These are phyloP conservation scores for Micromys minutus DNA, from an alignment of 2,113 vertebrate species.

Conservation along the genomic window DNA sequence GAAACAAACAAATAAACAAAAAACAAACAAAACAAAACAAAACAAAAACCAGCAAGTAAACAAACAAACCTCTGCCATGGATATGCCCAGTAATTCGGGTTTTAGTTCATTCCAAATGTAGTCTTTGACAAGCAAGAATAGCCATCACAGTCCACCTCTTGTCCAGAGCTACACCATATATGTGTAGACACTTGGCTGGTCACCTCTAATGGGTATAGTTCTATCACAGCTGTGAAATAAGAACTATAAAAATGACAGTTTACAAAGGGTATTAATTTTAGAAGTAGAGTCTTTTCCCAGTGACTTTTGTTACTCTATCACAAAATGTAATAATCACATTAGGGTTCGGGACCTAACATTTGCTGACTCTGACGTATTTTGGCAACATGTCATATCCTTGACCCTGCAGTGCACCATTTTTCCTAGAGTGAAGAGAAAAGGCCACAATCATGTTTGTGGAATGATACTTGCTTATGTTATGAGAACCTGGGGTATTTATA, in stretches of 20 bases:
- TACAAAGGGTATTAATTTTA: neutral
- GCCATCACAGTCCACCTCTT: neutral
- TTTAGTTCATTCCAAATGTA: neutral
- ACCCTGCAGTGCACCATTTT: conserved; percentile 56
- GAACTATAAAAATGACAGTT: neutral
- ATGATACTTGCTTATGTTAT: conserved; percentile 65
- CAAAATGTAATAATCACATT: conserved; percentile 36
- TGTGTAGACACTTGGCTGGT: neutral
- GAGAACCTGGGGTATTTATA: neutral
- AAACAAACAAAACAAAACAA: too few species aligned
- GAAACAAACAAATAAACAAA: too few species aligned
- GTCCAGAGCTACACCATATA: neutral
- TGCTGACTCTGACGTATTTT: conserved; percentile 61
- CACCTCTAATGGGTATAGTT: neutral
- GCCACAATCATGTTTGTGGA: conserved; percentile 49
- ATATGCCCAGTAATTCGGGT: neutral
- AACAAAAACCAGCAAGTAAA: too few species aligned
- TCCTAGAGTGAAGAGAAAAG: conserved; percentile 63
- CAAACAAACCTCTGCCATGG: neutral
- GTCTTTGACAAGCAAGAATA: neutral
- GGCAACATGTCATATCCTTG: conserved; percentile 53
- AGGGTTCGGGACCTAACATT: conserved; percentile 58
- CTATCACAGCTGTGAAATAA: neutral
- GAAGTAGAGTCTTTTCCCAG: conserved; percentile 21
- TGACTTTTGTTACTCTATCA: conserved; percentile 59